Evolutionary conservation across 2,113 vertebrate genomes (phyloP).

Genomic region (Micromys minutus): DNA sequence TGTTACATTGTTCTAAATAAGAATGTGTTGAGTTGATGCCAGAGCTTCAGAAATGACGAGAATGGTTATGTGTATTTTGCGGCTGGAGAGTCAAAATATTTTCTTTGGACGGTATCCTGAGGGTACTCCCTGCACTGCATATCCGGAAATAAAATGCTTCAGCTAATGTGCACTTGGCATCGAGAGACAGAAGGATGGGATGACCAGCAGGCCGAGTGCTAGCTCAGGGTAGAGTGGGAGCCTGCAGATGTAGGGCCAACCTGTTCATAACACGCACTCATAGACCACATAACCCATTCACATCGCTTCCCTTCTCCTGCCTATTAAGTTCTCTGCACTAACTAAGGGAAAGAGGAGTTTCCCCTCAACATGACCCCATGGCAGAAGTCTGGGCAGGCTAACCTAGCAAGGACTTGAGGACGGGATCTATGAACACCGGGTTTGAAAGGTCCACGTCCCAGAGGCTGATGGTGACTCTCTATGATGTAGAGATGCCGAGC

Average conservation of each 20-base stretch:
- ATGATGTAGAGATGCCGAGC: accelerated
- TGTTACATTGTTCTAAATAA: conserved; percentile 75
- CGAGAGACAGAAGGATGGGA: not conserved
- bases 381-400: not conserved
- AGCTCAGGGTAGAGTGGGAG: accelerated
- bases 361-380: not conserved
- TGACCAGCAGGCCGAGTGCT: not conserved
- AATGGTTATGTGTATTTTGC: conserved; percentile 69
- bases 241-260: not conserved
- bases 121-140: conserved; percentile 34
- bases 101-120: conserved; percentile 66
- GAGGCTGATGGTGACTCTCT: accelerated
- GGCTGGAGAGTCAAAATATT: conserved; percentile 68
- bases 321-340: too few relatives aligned
- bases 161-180: not conserved
- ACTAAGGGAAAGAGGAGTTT: not conserved
- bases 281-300: accelerated
- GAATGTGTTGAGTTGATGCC: conserved; percentile 72
- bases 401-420: not conserved
- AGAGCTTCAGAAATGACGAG: conserved; percentile 69
- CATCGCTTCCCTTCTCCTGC: accelerated
- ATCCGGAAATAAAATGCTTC: conserved; percentile 14
- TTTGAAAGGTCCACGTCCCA: accelerated
- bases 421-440: accelerated
- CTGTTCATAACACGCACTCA: not conserved